A percentile compares a stretch with the other conserved stretches of the same genome.
phyloP scores from a whole-genome alignment of 2,888 invertebrate species.

The Stenotaenia linearis region DNA sequence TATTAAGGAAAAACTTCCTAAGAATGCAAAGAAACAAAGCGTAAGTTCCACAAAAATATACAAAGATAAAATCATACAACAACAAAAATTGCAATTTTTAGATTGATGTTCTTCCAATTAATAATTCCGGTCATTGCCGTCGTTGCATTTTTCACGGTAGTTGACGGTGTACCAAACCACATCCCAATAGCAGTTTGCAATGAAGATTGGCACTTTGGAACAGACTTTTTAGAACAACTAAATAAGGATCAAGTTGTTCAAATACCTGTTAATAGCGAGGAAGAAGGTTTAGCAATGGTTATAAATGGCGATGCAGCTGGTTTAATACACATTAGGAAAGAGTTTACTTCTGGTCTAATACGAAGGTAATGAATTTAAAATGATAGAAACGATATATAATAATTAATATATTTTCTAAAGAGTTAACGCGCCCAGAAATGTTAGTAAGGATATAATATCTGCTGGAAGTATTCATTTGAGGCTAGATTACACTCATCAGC shows the following conservation, averaged over 20 bases:
- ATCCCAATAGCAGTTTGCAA: constrained; percentile 35
- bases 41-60: background rate
- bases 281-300: background rate
- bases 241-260: background rate
- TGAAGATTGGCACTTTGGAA: background rate
- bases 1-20: background rate
- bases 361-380: background rate
- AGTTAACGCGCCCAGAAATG: background rate
- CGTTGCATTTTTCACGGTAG: constrained; percentile 34
- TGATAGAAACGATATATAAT: background rate
- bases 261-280: background rate
- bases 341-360: background rate
- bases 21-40: background rate
- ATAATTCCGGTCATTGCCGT: constrained; percentile 35
- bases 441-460: background rate
- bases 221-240: background rate
- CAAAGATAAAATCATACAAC: background rate
- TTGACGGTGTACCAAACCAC: constrained; percentile 35
- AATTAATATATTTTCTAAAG: background rate
- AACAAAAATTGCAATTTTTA: background rate
- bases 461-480: background rate
- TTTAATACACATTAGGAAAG: background rate
- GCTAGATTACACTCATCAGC: background rate
- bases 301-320: background rate
- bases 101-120: background rate